Evolutionary conservation across 2,113 vertebrate species (phyloP), one percentile per base, ranked within the genome.

Genomic region (Anseranas semipalmata): DNA sequence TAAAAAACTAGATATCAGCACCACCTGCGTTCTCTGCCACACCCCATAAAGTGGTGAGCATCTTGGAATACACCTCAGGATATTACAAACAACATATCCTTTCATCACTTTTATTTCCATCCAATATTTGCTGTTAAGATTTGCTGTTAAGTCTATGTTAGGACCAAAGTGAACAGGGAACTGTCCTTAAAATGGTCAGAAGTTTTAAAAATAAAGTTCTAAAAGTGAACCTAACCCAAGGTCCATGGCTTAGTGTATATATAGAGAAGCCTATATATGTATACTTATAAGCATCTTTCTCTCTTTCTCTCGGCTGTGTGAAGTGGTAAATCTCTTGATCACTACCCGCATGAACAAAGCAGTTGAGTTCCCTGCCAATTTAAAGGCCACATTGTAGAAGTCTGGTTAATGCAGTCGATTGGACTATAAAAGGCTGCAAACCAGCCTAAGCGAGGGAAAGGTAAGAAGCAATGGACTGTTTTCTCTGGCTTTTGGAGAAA

Each of bases 1-100:
- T 78, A 87, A 90, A 89, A 83, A 95, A 76, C 88, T 91, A 90
- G 90, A 93, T 87, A 71, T 71, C 74, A 94, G n/a, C 66, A 94
- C 67, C 62, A 96, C 74, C 82, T 96, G 39, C 91, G 63, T 94
- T 85, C 85, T 95, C 53, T 70, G 53, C 10, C n/a, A 89, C 19
- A 72, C 17, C 12, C 11, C 7, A 10, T n/a, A 24, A 71, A 58
- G 18, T 24, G 25, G 19, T 14, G 35, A 91, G 67, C 14, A 83
- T 1, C 2, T 58, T 7, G 3, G 35, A 87, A 73, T 62, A 79
- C 8, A 75, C 9, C 13, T 76, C n/a, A 85, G 14, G 21, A 10
- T 79, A 75, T 75, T 76, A 45, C 25, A 59, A 89, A 59, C 10
- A 73, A 41, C 53, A 12, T 52, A 70, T 56, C 33, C 3, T 89